These are phyloP conservation scores for Ophion obscuratus DNA, from an alignment of 2,888 invertebrate genomes.

Conservation along the genomic window DNA sequence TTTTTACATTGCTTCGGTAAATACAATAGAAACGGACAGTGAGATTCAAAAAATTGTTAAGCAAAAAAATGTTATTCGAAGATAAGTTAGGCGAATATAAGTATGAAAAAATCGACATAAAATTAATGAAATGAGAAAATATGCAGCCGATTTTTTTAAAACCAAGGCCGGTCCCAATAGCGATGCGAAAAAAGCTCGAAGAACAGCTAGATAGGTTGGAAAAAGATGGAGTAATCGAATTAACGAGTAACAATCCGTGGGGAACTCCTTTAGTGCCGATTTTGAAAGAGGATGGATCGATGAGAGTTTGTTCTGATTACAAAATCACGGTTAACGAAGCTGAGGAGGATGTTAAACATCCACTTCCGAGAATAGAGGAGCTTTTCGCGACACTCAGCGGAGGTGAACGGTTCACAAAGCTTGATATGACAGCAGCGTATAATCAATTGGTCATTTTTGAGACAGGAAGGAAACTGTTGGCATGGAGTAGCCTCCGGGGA, in stretches of 20 bases:
- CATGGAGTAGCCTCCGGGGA: constrained; percentile 24
- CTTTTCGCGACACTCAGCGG: constrained; percentile 25
- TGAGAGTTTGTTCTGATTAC: constrained; percentile 29
- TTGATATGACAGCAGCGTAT: constrained; percentile 21
- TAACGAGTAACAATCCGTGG: constrained; percentile 6
- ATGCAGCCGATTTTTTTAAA: constrained; percentile 21
- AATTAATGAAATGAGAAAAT: constrained; percentile 16
- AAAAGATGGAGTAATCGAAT: constrained; percentile 19
- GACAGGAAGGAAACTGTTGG: constrained; percentile 2
- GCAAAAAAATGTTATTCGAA: constrained; percentile 34
- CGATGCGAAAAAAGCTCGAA: constrained; percentile 16
- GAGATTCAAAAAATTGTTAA: constrained; percentile 20
- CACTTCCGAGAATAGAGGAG: constrained; percentile 29
- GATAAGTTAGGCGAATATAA: constrained; percentile 32
- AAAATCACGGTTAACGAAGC: constrained; percentile 19
- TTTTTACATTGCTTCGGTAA: constrained; percentile 49
- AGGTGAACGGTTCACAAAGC: constrained; percentile 20
- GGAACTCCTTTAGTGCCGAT: constrained; percentile 23
- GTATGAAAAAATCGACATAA: not conserved
- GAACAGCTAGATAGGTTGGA: constrained; percentile 12
- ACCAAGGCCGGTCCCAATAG: constrained; percentile 35
- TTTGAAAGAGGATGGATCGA: constrained; percentile 25
- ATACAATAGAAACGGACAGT: constrained; percentile 17
- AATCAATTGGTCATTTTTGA: constrained; percentile 16
- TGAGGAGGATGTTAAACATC: constrained; percentile 14